A percentile compares a stretch with the other conserved stretches of the same genome.
phyloP scores from a whole-genome alignment of 1,140 invertebrate genomes.

The Dryas iulia region DNA sequence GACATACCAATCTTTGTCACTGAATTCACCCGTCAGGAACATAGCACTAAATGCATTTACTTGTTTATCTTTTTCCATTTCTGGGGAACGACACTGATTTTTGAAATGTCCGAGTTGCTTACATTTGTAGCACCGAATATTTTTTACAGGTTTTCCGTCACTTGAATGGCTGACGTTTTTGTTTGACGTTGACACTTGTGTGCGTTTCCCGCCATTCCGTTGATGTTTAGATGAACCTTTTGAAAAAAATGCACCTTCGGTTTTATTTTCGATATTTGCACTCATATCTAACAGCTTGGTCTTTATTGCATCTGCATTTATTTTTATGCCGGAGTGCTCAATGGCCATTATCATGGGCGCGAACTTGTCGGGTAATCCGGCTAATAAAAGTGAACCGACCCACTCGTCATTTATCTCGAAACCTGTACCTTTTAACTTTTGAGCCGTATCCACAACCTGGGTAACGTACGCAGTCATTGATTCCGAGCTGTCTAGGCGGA shows the following conservation, averaged over 20 bases:
- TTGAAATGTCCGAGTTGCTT: constrained; percentile 19
- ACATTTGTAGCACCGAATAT: constrained; percentile 15
- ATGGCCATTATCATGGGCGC: too few relatives aligned
- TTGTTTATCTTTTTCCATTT: constrained; percentile 7
- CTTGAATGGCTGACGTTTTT: constrained; percentile 18
- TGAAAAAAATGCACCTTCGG: constrained; percentile 7
- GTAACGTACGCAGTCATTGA: too few relatives aligned
- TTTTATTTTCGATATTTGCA: constrained; percentile 6
- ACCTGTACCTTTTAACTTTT: too few relatives aligned
- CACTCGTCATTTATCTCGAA: too few relatives aligned
- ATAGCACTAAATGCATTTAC: constrained; percentile 13
- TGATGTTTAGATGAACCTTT: not conserved
- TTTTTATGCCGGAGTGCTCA: too few relatives aligned
- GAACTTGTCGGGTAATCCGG: too few relatives aligned
- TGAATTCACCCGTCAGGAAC: constrained; percentile 18
- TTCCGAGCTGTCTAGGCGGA: too few relatives aligned
- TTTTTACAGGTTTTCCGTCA: constrained; percentile 16
- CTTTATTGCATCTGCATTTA: too few relatives aligned
- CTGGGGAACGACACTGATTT: constrained; percentile 16
- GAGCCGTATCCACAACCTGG: too few relatives aligned
- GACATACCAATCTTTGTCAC: constrained; percentile 16
- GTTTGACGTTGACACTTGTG: constrained; percentile 4
- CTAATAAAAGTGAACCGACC: too few relatives aligned
- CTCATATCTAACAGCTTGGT: not conserved
- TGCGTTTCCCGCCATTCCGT: too few relatives aligned